Evolutionary conservation across 2,888 invertebrate genomes (phyloP), one percentile per base, ranked within the genome.

Genomic region (Strigamia crassipes): DNA sequence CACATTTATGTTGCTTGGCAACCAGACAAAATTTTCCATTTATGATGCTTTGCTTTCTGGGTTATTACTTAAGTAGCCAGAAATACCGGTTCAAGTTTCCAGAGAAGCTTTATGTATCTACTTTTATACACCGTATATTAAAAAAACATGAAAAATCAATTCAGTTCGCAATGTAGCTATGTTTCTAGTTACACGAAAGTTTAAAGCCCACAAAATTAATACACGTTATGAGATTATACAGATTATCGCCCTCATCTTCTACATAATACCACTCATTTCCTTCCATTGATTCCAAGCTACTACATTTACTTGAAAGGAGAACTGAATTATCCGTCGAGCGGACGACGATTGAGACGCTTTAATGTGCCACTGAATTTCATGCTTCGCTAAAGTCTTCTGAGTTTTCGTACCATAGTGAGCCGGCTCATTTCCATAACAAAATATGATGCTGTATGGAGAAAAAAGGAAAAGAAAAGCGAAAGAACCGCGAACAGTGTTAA

Each of bases 341-440:
- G 31, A 73, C 73, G 73, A 73, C 73, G 73, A 73, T 73, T 73
- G 73, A 73, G 73, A 73, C 73, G 23, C 73, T 73, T 73, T 73
- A 73, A 73, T 23, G 23, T 73, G 73, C 73, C 73, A 73, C 73
- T 73, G 73, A 73, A 73, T 73, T 73, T 73, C 73, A 73, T 73
- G 73, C 73, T 31, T 73, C 73, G 31, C 73, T 73, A 31, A 23
- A 23, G 31, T 31, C 73, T 73, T n/a, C 27, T 23, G 27, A 27
- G 13, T 18, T 73, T 13, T 27, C 31, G 73, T 27, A 12, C 73
- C 73, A 73, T 13, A 12, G 27, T 31, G 73, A 31, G 73, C 23
- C 73, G 73, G 27, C 73, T 73, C 73, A 73, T 73, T 73, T 73
- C 73, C 73, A 73, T 73, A 73, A 73, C 73, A 73, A 73, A 73